phyloP scores from a whole-genome alignment of 2,888 invertebrate genomes.

The Monopis laevigella region DNA sequence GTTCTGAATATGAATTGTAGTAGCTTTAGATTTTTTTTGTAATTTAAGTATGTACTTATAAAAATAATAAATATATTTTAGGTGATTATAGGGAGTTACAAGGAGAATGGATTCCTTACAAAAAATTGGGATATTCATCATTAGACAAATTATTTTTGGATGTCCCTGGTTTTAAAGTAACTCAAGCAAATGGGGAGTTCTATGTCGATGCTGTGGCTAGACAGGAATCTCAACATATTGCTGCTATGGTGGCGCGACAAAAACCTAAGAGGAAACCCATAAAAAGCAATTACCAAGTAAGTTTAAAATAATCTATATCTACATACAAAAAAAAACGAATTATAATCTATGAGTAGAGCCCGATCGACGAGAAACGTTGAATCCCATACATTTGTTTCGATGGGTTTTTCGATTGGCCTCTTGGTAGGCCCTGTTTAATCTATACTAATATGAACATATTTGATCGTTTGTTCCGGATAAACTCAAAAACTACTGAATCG shows the following conservation, averaged over 20 bases:
- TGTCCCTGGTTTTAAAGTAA: conserved; percentile 65
- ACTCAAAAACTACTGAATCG: too few species aligned
- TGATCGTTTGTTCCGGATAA: too few species aligned
- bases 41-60: background rate
- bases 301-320: too few species aligned
- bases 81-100: conserved; percentile 72
- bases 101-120: conserved; percentile 71
- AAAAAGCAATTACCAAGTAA: conserved; percentile 35
- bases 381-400: too few species aligned
- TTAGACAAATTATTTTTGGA: conserved; percentile 69
- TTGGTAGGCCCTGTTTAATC: too few species aligned
- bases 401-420: too few species aligned
- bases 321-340: too few species aligned
- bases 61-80: conserved; percentile 22
- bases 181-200: conserved; percentile 60
- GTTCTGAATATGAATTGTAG: too few species aligned
- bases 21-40: background rate
- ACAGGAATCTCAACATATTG: conserved; percentile 70
- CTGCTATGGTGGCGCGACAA: conserved; percentile 56
- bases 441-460: too few species aligned
- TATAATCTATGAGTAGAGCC: too few species aligned
- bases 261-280: conserved; percentile 46
- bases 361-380: too few species aligned
- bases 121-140: conserved; percentile 64
- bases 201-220: conserved; percentile 66